Evolutionary conservation across 2,888 invertebrate species (phyloP).

Genomic region (Papilio elwesi): DNA sequence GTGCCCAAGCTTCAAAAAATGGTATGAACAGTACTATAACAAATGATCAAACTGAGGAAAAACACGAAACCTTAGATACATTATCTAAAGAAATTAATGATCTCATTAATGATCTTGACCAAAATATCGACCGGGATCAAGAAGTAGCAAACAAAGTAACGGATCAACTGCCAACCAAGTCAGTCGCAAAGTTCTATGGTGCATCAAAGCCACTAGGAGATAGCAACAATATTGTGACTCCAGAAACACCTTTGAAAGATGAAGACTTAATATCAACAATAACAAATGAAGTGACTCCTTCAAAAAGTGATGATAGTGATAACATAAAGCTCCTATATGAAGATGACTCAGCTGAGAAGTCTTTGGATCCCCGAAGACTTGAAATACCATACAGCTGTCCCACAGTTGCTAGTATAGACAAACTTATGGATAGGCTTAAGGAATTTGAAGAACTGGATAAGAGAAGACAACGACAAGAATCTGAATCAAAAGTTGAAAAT

Average conservation of each 20-base stretch:
- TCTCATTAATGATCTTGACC: constrained; percentile 75
- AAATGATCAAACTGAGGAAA: constrained; percentile 64
- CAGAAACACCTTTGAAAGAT: constrained; percentile 74
- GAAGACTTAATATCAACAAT: constrained; percentile 59
- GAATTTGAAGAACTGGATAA: constrained; percentile 81
- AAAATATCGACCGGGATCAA: constrained; percentile 72
- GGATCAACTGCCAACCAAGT: constrained; percentile 66
- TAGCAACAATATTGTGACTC: constrained; percentile 64
- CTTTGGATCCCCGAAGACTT: constrained; percentile 62
- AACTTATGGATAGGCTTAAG: constrained; percentile 79
- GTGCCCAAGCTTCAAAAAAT: constrained; percentile 49
- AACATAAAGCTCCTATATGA: constrained; percentile 78
- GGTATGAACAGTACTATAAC: constrained; percentile 56
- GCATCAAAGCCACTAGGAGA: constrained; percentile 69
- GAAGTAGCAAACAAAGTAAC: constrained; percentile 55
- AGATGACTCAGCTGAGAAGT: constrained; percentile 72
- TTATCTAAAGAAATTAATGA: constrained; percentile 78
- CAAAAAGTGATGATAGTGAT: constrained; percentile 75
- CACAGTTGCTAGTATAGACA: constrained; percentile 77
- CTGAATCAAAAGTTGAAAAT: constrained; percentile 69
- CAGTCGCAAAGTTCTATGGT: constrained; percentile 71
- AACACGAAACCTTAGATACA: constrained; percentile 74
- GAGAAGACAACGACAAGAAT: constrained; percentile 74
- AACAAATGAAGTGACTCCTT: constrained; percentile 69
- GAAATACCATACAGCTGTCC: constrained; percentile 71